Conservation (phyloP, 2,888 invertebrate species). For the Tuberolachnus salignus region DNA sequence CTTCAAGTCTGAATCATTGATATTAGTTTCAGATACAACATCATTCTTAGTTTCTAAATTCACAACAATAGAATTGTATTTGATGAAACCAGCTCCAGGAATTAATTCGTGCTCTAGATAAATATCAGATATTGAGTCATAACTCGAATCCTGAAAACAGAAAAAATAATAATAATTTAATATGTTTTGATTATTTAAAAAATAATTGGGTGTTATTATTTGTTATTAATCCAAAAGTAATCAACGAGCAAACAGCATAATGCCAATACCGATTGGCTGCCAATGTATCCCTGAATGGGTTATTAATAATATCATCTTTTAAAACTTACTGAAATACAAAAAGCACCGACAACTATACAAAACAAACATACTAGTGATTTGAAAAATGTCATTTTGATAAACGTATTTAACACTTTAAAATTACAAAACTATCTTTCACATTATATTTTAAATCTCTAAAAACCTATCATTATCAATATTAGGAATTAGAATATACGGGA, state of each 20-base stretch:
- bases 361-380: not conserved
- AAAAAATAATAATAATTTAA: not conserved
- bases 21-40: slow-evolving; percentile 1
- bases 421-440: no score
- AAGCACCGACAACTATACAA: not conserved
- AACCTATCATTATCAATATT: no score
- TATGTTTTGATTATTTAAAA: not conserved
- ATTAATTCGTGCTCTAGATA: slow-evolving; percentile 48
- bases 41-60: slow-evolving; percentile 48
- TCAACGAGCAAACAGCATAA: no score
- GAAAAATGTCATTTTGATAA: not conserved
- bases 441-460: no score
- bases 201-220: no score
- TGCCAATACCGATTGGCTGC: no score
- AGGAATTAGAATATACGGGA: no score
- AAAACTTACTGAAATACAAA: slow-evolving; percentile 37
- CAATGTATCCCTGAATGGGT: no score
- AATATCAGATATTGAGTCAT: slow-evolving; percentile 48
- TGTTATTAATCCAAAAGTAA: no score
- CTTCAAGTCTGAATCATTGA: slow-evolving; percentile 28
- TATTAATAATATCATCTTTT: not conserved
- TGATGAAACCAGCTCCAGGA: slow-evolving; percentile 37
- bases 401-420: no score
- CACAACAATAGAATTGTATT: slow-evolving; percentile 13
- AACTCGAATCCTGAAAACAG: slow-evolving; percentile 31